These are phyloP conservation scores for Rhodeus uyekii DNA, from an alignment of 2,797 vertebrate species.

Conservation along the genomic window DNA sequence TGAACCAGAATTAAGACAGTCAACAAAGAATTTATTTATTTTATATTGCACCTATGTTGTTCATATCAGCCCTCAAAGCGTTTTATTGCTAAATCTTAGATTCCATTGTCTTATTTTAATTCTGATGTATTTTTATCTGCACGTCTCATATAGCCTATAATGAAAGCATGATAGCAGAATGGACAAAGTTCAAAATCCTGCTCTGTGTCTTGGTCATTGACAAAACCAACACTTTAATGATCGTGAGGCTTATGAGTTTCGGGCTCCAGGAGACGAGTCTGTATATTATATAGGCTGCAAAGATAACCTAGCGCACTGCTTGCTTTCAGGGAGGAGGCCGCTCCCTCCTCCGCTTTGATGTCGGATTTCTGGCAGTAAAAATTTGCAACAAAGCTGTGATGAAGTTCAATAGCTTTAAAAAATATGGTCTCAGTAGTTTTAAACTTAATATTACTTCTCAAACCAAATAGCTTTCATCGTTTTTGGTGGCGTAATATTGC, in stretches of 20 bases:
- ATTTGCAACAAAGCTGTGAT: conserved; percentile 43
- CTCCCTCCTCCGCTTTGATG: conserved; percentile 49
- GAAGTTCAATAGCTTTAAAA: conserved; percentile 46
- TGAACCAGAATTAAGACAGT: not conserved
- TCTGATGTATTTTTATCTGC: not conserved
- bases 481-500: conserved; percentile 36
- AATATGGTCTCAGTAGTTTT: conserved; percentile 30
- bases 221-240: conserved; percentile 26
- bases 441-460: conserved; percentile 45
- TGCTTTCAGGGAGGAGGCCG: conserved; percentile 49
- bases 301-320: conserved; percentile 30
- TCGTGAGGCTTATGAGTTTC: not conserved
- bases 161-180: not conserved
- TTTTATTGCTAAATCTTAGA: not conserved
- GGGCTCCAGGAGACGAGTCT: not conserved
- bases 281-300: conserved; percentile 20
- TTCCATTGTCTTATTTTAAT: not conserved
- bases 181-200: conserved; percentile 2
- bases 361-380: conserved; percentile 50
- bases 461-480: conserved; percentile 29
- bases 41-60: not conserved
- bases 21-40: not conserved
- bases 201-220: not conserved
- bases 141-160: not conserved
- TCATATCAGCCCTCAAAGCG: not conserved